Conservation (phyloP, 1,140 invertebrate species). For the Maniola jurtina region DNA sequence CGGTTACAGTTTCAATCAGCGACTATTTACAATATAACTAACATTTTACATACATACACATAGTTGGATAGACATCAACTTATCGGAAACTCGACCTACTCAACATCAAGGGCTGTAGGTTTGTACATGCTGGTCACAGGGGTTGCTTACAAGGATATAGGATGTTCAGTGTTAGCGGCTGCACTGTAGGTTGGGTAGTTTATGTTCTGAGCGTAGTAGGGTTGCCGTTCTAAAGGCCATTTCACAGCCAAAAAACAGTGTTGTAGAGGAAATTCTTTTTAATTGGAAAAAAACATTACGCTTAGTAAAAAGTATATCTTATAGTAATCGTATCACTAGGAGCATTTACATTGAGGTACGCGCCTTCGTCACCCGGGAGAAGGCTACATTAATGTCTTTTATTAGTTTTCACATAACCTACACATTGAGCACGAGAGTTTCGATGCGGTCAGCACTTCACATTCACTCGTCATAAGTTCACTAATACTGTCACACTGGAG, state of each 20-base stretch:
- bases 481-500: neutral
- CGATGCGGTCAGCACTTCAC: slow-evolving; percentile 5
- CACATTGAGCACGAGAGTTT: too few species aligned
- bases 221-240: too few species aligned
- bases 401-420: neutral
- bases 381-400: slow-evolving; percentile 8
- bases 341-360: slow-evolving; percentile 2
- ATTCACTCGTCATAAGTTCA: too few species aligned
- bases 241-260: too few species aligned
- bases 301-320: too few species aligned
- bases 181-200: too few species aligned
- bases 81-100: neutral
- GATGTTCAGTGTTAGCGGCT: too few species aligned
- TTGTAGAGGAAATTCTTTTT: too few species aligned
- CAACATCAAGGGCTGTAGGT: neutral
- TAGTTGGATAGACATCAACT: neutral
- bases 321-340: neutral
- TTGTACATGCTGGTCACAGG: too few species aligned
- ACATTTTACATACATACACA: slow-evolving; percentile 4
- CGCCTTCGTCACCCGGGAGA: neutral
- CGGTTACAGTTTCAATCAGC: neutral
- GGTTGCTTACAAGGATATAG: too few species aligned
- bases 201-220: too few species aligned
- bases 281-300: too few species aligned
- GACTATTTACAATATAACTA: slow-evolving; percentile 1